Percentiles rank a stretch among this genome's conserved stretches.
Conservation (phyloP, 2,888 invertebrate species). For the Pasiphila rectangulata region DNA sequence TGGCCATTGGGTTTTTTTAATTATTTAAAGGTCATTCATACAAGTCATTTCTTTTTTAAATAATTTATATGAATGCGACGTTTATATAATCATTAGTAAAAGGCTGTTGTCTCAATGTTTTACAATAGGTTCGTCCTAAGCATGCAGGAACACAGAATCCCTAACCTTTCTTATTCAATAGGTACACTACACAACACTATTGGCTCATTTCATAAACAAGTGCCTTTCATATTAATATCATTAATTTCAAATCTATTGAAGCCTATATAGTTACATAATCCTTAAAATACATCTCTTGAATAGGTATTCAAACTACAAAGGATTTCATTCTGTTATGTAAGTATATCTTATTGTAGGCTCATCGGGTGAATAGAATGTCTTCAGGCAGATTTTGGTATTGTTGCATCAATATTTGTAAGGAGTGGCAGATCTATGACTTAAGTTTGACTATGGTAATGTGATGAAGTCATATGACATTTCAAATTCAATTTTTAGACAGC, state of each 20-base stretch:
- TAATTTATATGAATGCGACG: conserved; percentile 1
- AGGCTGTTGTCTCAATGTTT: too few species aligned
- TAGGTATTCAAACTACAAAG: conserved; percentile 67
- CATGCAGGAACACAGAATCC: too few species aligned
- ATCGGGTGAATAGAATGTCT: conserved; percentile 54
- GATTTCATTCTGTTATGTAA: conserved; percentile 70
- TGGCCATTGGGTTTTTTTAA: conserved; percentile 16
- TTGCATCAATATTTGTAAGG: conserved; percentile 56
- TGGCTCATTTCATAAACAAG: not conserved
- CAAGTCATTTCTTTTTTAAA: conserved; percentile 8
- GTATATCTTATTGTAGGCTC: conserved; percentile 46
- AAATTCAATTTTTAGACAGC: conserved; percentile 17
- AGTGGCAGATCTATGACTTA: conserved; percentile 49
- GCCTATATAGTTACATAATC: conserved; percentile 48
- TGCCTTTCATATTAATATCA: not conserved
- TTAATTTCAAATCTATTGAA: conserved; percentile 35
- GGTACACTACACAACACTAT: conserved; percentile 2
- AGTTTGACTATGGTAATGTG: conserved; percentile 57
- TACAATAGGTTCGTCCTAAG: too few species aligned
- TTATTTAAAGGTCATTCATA: conserved; percentile 16
- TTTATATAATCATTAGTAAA: too few species aligned
- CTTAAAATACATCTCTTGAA: conserved; percentile 51
- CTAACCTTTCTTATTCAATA: too few species aligned
- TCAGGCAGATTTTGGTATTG: conserved; percentile 50
- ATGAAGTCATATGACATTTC: conserved; percentile 62